Evolutionary conservation across 1,140 invertebrate species (phyloP), one percentile per base, ranked within the genome.

Genomic region (Saccostrea echinata): DNA sequence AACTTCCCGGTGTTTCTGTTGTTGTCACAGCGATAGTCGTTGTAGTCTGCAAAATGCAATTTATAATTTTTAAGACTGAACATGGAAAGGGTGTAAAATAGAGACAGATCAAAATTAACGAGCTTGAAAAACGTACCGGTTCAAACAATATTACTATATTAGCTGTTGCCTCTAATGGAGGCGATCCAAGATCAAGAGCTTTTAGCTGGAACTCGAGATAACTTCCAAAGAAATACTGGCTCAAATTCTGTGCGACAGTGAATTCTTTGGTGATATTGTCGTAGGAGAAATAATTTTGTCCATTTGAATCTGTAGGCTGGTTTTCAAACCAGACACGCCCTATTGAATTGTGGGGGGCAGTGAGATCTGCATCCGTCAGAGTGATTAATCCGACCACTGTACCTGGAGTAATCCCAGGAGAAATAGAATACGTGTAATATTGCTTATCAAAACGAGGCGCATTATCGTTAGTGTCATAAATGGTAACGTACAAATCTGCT

Each of bases 381-480:
- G 84, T 52, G 11, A 85, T 85, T 13, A 35, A 52, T 24, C 84
- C 84, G 13, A 85, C 43, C 35, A 85, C 64, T 24, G 84, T 85
- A 2, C 64, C 84, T 2, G 35, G 53, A 24, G 64, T 24, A 3
- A 51, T 27, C 0, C 43, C 68, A 4, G 64, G 21, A 1, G 84
- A 27, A 3, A 71, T 53, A 24, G 61, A 85, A 71, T 76, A 85
- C 21, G 84, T 85, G 64, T 85, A 85, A 51, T 85, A 85, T 76
- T 24, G 71, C 43, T 85, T 24, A 76, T 85, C 84, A 85, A 85
- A 85, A 21, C 84, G 84, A 76, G 84, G 84, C 0, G 33, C 16
- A 30, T 85, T 85, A 57, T 85, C 84, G 16, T 85, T 85, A 6
- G 71, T 55, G 27, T 85, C 84, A 76, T 85, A 76, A n/a, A 85